phyloP scores from a whole-genome alignment of 2,888 invertebrate genomes.

The Esperia sulphurella region DNA sequence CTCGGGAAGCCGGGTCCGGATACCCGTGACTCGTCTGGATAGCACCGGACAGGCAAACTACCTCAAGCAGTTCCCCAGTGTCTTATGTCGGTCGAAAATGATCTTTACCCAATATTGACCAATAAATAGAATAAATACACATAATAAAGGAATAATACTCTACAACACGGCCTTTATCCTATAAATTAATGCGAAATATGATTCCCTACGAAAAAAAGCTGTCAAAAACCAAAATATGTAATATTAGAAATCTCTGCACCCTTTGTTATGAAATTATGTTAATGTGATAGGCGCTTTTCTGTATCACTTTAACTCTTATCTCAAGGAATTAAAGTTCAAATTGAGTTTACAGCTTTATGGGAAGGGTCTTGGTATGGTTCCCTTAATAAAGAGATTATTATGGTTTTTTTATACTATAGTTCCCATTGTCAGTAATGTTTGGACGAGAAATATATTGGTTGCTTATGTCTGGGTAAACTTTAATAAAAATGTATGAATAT shows the following conservation, averaged over 20 bases:
- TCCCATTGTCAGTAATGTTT: constrained; percentile 56
- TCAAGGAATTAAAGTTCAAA: constrained; percentile 17
- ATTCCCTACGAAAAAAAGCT: constrained; percentile 40
- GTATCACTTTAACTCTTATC: constrained; percentile 15
- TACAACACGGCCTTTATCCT: constrained; percentile 28
- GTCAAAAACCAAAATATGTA: constrained; percentile 66
- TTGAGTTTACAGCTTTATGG: constrained; percentile 2
- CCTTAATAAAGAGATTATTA: constrained; percentile 61
- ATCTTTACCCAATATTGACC: neutral
- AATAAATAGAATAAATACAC: neutral
- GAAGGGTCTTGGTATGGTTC: constrained; percentile 38
- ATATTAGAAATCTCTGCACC: constrained; percentile 66
- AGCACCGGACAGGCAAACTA: too few relatives aligned
- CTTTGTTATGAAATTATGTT: constrained; percentile 73
- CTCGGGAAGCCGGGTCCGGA: too few relatives aligned
- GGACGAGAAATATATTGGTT: constrained; percentile 39
- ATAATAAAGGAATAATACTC: neutral
- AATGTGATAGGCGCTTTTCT: constrained; percentile 31
- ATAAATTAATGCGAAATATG: constrained; percentile 49
- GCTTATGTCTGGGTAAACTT: constrained; percentile 39
- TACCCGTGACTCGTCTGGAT: too few relatives aligned
- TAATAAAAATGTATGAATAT: constrained; percentile 39
- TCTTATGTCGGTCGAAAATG: too few relatives aligned
- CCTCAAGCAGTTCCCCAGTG: too few relatives aligned
- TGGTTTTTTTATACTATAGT: constrained; percentile 52